These are phyloP conservation scores for Anthopleura sola DNA, from an alignment of 64 coral and sea anemone genomes.

Conservation along the genomic window DNA sequence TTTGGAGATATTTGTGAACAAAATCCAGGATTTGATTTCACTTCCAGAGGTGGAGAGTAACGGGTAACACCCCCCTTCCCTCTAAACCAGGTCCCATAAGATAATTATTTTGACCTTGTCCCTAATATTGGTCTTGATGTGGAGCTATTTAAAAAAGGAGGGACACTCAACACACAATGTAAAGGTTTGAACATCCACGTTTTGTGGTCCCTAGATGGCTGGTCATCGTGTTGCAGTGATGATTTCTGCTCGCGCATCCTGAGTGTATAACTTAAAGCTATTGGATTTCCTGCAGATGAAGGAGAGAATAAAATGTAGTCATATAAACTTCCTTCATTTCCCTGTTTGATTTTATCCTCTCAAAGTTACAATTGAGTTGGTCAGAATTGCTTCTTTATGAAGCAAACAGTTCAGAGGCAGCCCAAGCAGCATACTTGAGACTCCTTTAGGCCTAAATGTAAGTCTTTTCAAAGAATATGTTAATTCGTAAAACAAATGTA, in stretches of 20 bases:
- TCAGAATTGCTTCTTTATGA: background rate
- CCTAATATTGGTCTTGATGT: too few relatives aligned
- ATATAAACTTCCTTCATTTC: background rate
- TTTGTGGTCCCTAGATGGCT: constrained; percentile 27
- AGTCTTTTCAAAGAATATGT: too few relatives aligned
- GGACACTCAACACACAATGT: background rate
- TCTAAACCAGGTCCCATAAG: too few relatives aligned
- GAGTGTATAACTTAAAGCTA: constrained; percentile 66
- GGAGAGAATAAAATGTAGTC: background rate
- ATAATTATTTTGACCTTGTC: too few relatives aligned
- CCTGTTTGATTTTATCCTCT: too few relatives aligned
- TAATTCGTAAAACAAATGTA: too few relatives aligned
- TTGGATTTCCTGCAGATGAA: constrained; percentile 54
- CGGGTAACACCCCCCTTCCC: too few relatives aligned
- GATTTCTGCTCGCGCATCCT: constrained; percentile 45
- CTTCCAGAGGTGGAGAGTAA: too few relatives aligned
- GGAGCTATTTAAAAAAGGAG: too few relatives aligned
- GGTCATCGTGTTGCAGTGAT: constrained; percentile 56
- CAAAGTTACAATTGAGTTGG: background rate
- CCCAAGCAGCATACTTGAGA: background rate
- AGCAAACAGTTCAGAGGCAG: background rate
- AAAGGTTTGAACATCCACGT: constrained; percentile 55
- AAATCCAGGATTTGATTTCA: too few relatives aligned
- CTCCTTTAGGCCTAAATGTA: too few relatives aligned
- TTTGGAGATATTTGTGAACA: too few relatives aligned